Evolutionary conservation across 2,888 invertebrate genomes (phyloP), one percentile per base, ranked within the genome.

Genomic region (Metacarcinus magister): DNA sequence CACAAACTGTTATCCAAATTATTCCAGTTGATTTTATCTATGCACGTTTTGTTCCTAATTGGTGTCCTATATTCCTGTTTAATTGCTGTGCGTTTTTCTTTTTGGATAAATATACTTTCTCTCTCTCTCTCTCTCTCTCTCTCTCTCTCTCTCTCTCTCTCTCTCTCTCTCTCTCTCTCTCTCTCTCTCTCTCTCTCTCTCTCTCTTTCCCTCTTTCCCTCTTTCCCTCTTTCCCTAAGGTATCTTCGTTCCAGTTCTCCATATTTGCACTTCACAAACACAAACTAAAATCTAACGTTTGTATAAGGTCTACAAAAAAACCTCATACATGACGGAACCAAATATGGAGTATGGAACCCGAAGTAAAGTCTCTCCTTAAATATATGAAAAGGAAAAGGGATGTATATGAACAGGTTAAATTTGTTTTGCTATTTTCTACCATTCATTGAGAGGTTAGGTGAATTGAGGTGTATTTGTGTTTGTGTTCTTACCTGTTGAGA

Each of bases 61-160:
- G 82, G 32, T 82, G n/a, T 82, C 5, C 4, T 32, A 19, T 5
- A 82, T n/a, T n/a, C 13, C 28, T 28, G 82, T 82, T 82, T 82
- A 7, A 28, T 16, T 67, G 67, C 23, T 67, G 67, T 67, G 19
- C n/a, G 16, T 16, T 16, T 67, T 67, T 5, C 67, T 16, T 5
- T 67, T 67, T 16, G 8, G 3, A 54, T 54, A 8, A 54, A 54
- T 16, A 0, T 54, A 16, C 54, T 23, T 67, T 23, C 82, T 82
- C 82, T 82, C 32, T 32, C 82, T 67, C 67, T 67, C 67, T 67
- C 67, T 67, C 67, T 67, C 67, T 67, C 67, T 67, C 67, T 67
- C 67, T 67, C 67, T 67, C 67, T 67, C 67, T 67, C 67, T 67
- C 67, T 67, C 67, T 67, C 67, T 67, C 67, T 67, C 67, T 67